These are phyloP conservation scores for Takifugu flavidus DNA, from an alignment of 2,113 vertebrate genomes.

Conservation along the genomic window DNA sequence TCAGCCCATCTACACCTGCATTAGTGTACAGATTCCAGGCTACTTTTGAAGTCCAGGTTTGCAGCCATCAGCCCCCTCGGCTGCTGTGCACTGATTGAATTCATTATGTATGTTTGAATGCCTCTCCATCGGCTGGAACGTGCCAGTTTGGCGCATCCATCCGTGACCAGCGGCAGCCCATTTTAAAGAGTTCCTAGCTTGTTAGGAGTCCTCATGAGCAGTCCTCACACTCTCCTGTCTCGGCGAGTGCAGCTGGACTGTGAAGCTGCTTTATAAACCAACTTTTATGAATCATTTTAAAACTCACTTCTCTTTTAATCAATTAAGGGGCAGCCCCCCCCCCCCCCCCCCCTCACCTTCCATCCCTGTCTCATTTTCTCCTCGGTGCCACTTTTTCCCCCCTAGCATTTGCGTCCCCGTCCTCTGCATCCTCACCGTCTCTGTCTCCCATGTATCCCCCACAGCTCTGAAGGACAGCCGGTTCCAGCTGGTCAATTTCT, in stretches of 20 bases:
- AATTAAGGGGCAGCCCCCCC: slow-evolving; percentile 57
- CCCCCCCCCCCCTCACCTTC: not conserved
- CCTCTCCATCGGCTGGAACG: slow-evolving; percentile 53
- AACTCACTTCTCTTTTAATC: slow-evolving; percentile 71
- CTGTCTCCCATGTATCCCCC: slow-evolving; percentile 55
- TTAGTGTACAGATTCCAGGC: slow-evolving; percentile 42
- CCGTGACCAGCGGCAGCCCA: slow-evolving; percentile 60
- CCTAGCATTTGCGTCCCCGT: slow-evolving; percentile 49
- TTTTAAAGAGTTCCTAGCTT: slow-evolving; percentile 65
- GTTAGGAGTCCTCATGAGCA: slow-evolving; percentile 72
- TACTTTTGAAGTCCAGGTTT: slow-evolving; percentile 43
- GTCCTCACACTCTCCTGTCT: slow-evolving; percentile 63
- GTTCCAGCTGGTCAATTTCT: slow-evolving; percentile 99
- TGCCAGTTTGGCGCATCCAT: slow-evolving; percentile 55
- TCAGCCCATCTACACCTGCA: slow-evolving; percentile 27
- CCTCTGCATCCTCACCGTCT: slow-evolving; percentile 48
- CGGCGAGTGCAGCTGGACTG: slow-evolving; percentile 61
- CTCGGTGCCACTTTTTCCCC: not conserved
- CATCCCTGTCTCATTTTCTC: slow-evolving; percentile 16
- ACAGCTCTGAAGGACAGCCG: slow-evolving; percentile 97
- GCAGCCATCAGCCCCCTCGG: slow-evolving; percentile 26
- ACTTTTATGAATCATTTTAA: slow-evolving; percentile 65
- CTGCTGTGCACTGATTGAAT: slow-evolving; percentile 51
- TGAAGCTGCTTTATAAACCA: slow-evolving; percentile 72
- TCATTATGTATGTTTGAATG: slow-evolving; percentile 69